Percentiles rank a stretch among this genome's conserved stretches.
Evolutionary conservation across 2,797 vertebrate species (phyloP).

Genomic region (Masticophis lateralis): DNA sequence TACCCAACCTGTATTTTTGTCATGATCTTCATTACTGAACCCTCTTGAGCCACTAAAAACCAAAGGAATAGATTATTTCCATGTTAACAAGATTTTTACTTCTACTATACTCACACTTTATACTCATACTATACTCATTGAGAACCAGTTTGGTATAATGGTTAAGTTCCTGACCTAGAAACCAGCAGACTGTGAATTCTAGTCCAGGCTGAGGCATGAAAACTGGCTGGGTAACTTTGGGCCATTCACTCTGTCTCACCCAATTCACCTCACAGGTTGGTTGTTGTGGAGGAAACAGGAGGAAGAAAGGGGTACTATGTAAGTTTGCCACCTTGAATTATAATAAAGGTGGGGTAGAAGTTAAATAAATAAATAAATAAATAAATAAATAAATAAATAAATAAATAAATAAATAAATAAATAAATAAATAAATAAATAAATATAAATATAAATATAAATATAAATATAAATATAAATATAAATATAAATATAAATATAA

Average conservation of each 20-base stretch:
- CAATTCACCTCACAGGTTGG: neutral
- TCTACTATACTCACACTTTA: neutral
- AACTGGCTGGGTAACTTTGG: neutral
- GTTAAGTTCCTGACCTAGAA: neutral
- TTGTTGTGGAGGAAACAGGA: neutral
- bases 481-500: too few relatives aligned
- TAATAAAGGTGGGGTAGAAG: neutral
- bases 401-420: neutral
- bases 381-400: too few relatives aligned
- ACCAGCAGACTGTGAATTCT: neutral
- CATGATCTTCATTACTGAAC: neutral
- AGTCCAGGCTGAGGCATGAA: neutral
- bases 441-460: accelerated
- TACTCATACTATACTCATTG: neutral
- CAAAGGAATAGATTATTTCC: neutral
- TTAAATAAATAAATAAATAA: neutral
- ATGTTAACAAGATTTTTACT: neutral
- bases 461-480: accelerated
- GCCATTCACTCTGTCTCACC: neutral
- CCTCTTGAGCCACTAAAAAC: neutral
- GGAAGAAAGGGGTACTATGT: neutral
- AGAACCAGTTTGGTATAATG: neutral
- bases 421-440: neutral
- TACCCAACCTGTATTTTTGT: neutral
- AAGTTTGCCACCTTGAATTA: neutral